phyloP scores from a whole-genome alignment of 2,797 vertebrate species.

The Clamator glandarius region DNA sequence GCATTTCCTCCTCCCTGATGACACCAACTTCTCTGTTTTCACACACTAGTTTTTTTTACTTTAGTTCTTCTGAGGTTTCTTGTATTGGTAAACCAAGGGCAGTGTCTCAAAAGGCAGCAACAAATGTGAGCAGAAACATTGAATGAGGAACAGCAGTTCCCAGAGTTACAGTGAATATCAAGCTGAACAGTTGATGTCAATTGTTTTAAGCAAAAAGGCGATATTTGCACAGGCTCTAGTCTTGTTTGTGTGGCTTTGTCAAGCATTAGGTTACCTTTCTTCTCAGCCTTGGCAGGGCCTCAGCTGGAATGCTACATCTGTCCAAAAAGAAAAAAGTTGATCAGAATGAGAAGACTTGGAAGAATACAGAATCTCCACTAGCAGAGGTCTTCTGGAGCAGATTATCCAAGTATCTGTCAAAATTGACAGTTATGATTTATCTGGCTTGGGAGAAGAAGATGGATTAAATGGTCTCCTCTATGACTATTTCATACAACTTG shows the following conservation, averaged over 20 bases:
- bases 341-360: neutral
- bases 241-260: neutral
- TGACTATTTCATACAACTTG: neutral
- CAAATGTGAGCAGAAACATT: neutral
- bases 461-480: neutral
- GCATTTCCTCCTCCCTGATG: neutral
- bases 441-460: neutral
- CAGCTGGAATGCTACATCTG: neutral
- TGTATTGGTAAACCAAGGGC: neutral
- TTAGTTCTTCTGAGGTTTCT: neutral
- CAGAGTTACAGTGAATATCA: neutral
- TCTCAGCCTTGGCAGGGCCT: constrained; percentile 2
- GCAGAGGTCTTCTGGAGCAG: neutral
- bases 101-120: neutral
- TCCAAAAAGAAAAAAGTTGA: neutral
- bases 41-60: neutral
- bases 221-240: neutral
- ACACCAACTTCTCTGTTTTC: constrained; percentile 4
- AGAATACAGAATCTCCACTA: neutral
- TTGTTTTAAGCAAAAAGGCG: neutral
- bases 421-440: neutral
- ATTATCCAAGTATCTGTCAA: neutral
- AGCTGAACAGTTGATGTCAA: neutral
- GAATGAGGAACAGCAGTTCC: constrained; percentile 11
- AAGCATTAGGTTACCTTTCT: neutral